phyloP scores from a whole-genome alignment of 2,113 vertebrate species.

The Odontophorus gujanensis region DNA sequence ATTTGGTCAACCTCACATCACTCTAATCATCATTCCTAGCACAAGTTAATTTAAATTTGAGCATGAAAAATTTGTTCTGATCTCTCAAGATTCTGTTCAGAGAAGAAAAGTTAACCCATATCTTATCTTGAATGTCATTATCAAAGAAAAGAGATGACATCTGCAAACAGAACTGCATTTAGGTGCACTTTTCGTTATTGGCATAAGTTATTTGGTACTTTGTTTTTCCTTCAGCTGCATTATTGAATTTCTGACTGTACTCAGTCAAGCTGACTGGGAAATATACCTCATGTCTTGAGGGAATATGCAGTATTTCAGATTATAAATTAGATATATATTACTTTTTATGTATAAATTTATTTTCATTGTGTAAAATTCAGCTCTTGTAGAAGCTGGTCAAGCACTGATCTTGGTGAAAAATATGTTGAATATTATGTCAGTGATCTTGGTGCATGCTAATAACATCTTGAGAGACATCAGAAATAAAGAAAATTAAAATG shows the following conservation, averaged over 20 bases:
- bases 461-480: background rate
- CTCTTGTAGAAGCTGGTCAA: background rate
- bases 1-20: background rate
- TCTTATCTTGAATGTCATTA: background rate
- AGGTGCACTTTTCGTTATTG: background rate
- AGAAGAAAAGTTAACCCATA: background rate
- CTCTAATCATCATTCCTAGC: background rate
- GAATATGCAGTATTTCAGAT: background rate
- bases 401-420: background rate
- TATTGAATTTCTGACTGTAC: constrained; percentile 15
- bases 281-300: background rate
- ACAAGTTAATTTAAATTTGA: background rate
- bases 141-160: background rate
- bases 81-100: background rate
- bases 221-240: background rate
- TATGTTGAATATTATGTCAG: background rate
- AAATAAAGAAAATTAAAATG: background rate
- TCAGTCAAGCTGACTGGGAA: background rate
- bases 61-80: background rate
- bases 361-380: background rate
- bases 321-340: background rate
- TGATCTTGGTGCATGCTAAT: background rate
- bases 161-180: background rate
- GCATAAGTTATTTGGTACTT: background rate
- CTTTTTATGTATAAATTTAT: background rate